phyloP scores from a whole-genome alignment of 2,797 vertebrate genomes.

The Melanotaenia parkinsoni region DNA sequence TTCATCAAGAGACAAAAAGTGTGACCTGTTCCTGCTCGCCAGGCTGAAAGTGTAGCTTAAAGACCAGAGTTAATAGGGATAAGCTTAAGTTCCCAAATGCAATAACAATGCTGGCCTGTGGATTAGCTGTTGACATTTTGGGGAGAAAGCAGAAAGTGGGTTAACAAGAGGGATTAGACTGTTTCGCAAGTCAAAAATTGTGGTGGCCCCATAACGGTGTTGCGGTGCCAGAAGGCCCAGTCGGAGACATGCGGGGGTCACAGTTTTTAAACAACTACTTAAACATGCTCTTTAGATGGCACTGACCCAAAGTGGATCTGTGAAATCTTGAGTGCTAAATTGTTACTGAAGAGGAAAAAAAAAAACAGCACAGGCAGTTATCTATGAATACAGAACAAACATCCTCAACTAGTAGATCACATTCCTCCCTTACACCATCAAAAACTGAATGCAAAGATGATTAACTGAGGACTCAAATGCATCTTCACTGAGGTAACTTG shows the following conservation, averaged over 20 bases:
- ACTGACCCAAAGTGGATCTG: constrained; percentile 3
- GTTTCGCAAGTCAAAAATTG: constrained; percentile 39
- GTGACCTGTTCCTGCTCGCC: constrained; percentile 55
- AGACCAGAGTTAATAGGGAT: constrained; percentile 61
- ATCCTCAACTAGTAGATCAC: not conserved
- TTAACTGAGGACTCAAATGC: constrained; percentile 11
- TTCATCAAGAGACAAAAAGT: constrained; percentile 34
- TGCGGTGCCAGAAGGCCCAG: constrained; percentile 25
- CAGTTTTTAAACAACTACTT: constrained; percentile 34
- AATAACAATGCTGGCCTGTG: constrained; percentile 63
- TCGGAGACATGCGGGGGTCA: constrained; percentile 18
- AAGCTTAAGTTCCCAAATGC: constrained; percentile 70
- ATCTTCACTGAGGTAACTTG: constrained; percentile 32
- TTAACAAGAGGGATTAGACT: constrained; percentile 70
- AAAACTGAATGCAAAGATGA: constrained; percentile 5
- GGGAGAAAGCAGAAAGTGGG: constrained; percentile 63
- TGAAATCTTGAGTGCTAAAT: not conserved
- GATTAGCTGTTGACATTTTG: constrained; percentile 72
- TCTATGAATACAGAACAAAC: constrained; percentile 7
- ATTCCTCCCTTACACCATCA: constrained; percentile 1
- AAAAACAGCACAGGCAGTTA: constrained; percentile 1
- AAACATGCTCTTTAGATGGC: constrained; percentile 9
- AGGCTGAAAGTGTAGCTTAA: constrained; percentile 55
- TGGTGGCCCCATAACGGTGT: constrained; percentile 24
- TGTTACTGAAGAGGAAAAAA: constrained; percentile 1